Evolutionary conservation across 2,888 invertebrate species (phyloP), one percentile per base, ranked within the genome.

Genomic region (Acrocera orbiculus): DNA sequence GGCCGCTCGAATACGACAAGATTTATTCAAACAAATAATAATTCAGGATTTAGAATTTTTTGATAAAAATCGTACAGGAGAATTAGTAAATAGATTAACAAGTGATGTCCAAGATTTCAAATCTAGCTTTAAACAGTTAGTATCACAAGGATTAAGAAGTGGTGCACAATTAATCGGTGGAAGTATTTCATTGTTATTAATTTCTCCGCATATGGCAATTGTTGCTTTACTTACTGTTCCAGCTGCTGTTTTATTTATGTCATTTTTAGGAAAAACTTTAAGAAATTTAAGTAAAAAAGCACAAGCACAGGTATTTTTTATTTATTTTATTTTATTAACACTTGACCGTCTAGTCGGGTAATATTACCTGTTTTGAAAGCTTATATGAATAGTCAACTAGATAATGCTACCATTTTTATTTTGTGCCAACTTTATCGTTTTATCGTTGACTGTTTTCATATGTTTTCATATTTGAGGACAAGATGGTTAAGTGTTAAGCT

Each of bases 81-180:
- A 93, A 59, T 69, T 95, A 27, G 73, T 92, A 7, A 89, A 87
- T 56, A 76, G 89, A 46, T 62, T 95, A 40, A 92, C 92, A 16
- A 73, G 80, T 28, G 95, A 96, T 61, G 77, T 95, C 7, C 93
- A 96, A 56, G 93, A 95, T 51, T 95, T 96, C 55, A 96, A 96
- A 61, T 89, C 92, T 47, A 81, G 86, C 2, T 95, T 96, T 53
- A 96, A 96, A 55, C 75, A 82, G 49, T 81, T 82, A 16, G 75
- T 96, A 28, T 85, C 93, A 2, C 92, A 92, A 48, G 95, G 95
- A 2, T 58, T 96, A 19, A 66, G 89, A 36, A 86, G 89, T 29
- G 58, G 69, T 4, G 80, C 92, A 1, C 93, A 93, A 69, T 80
- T 90, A 40, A 50, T 68, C 3, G 61, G 60, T 11, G 61, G 61